Evolutionary conservation across 2,797 vertebrate species (phyloP).

Genomic region (Sorex maritimensis): DNA sequence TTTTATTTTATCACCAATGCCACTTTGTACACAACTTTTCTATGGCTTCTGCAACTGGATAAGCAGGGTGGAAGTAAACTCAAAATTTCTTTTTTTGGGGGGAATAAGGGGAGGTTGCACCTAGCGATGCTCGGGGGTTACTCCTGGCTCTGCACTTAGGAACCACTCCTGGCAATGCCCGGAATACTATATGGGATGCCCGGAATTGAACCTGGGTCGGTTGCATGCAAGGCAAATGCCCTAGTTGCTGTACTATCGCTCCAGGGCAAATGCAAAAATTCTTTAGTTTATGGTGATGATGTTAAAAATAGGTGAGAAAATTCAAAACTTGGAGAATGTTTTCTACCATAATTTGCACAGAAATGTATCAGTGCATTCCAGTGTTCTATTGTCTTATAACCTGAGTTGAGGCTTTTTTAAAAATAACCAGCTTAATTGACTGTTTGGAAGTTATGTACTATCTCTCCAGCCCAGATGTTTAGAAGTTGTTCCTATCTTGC

Average conservation of each 20-base stretch:
- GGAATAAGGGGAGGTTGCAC: too few relatives aligned
- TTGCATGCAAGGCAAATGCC: too few relatives aligned
- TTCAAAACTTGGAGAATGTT: constrained; percentile 48
- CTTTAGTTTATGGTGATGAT: constrained; percentile 38
- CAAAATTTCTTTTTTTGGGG: not conserved
- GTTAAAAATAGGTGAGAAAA: constrained; percentile 49
- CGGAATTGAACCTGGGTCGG: too few relatives aligned
- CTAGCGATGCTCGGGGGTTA: too few relatives aligned
- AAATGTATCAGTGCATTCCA: not conserved
- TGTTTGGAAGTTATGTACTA: not conserved
- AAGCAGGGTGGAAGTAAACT: constrained; percentile 46
- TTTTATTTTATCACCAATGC: constrained; percentile 4
- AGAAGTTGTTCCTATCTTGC: constrained; percentile 51
- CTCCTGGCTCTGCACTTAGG: too few relatives aligned
- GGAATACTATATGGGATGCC: too few relatives aligned
- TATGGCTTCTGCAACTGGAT: constrained; percentile 35
- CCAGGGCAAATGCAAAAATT: not conserved
- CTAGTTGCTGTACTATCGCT: too few relatives aligned
- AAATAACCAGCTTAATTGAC: too few relatives aligned
- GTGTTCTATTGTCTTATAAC: constrained; percentile 41
- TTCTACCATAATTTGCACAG: constrained; percentile 24
- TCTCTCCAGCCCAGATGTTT: constrained; percentile 13
- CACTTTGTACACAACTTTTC: constrained; percentile 19
- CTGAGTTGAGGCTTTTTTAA: too few relatives aligned
- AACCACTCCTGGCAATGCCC: too few relatives aligned